phyloP scores from a whole-genome alignment of 2,797 vertebrate species.

The Sebastes variabilis region DNA sequence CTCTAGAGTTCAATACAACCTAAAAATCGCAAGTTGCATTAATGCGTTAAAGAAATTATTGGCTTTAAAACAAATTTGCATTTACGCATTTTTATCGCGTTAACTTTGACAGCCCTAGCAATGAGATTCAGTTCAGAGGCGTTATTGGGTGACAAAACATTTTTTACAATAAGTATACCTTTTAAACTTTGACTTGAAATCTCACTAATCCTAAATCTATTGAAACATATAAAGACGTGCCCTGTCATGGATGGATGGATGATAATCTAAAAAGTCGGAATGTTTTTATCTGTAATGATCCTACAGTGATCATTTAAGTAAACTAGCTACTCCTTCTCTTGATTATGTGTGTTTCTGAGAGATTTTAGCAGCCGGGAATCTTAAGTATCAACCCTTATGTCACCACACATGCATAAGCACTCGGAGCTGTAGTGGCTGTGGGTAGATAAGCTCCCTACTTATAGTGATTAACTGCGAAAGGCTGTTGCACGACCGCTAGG shows the following conservation, averaged over 20 bases:
- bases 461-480: constrained; percentile 58
- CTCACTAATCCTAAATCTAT: background rate
- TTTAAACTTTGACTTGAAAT: constrained; percentile 6
- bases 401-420: constrained; percentile 7
- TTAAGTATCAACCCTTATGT: constrained; percentile 38
- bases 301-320: background rate
- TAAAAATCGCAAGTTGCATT: too few relatives aligned
- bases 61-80: too few relatives aligned
- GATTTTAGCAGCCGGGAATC: constrained; percentile 31
- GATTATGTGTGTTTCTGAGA: constrained; percentile 22
- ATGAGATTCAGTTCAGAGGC: background rate
- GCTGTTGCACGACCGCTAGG: constrained; percentile 19
- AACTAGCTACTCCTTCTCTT: background rate
- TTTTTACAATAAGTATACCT: background rate
- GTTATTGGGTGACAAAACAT: background rate
- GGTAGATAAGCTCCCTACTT: constrained; percentile 55
- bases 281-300: background rate
- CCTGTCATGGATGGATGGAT: background rate
- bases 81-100: too few relatives aligned
- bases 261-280: background rate
- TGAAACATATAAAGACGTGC: background rate
- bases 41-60: too few relatives aligned
- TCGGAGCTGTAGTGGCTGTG: constrained; percentile 33
- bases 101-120: background rate
- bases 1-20: too few relatives aligned